These are phyloP conservation scores for Falco biarmicus DNA, from an alignment of 2,797 vertebrate genomes.

Conservation along the genomic window DNA sequence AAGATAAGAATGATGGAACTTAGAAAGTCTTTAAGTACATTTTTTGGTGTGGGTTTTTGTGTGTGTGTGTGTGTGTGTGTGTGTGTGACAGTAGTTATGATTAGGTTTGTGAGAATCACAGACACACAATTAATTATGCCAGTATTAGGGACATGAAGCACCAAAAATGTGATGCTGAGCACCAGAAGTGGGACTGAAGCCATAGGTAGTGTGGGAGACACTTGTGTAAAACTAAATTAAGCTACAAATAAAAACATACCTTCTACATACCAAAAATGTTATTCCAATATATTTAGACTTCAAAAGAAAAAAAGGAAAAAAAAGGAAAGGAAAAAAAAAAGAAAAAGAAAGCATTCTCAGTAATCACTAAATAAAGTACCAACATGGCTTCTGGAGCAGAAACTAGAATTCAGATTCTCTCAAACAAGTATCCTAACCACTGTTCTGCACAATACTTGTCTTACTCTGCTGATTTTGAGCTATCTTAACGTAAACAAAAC, in stretches of 20 bases:
- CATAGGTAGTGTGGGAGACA: background rate
- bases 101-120: background rate
- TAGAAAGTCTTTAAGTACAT: background rate
- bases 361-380: background rate
- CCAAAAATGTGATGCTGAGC: background rate
- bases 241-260: background rate
- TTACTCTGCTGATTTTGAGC: background rate
- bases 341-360: background rate
- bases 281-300: background rate
- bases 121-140: background rate
- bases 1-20: no score
- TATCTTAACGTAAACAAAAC: background rate
- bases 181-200: background rate
- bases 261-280: background rate
- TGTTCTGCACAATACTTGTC: background rate
- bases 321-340: no score
- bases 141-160: background rate
- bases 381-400: background rate
- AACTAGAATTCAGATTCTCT: background rate
- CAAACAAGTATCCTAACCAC: background rate
- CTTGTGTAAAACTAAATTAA: background rate
- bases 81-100: background rate
- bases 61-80: no score
- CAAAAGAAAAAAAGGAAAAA: no score
- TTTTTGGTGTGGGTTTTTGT: background rate